These are phyloP conservation scores for Tenthredo mesomela DNA, from an alignment of 2,888 invertebrate genomes.

Conservation along the genomic window DNA sequence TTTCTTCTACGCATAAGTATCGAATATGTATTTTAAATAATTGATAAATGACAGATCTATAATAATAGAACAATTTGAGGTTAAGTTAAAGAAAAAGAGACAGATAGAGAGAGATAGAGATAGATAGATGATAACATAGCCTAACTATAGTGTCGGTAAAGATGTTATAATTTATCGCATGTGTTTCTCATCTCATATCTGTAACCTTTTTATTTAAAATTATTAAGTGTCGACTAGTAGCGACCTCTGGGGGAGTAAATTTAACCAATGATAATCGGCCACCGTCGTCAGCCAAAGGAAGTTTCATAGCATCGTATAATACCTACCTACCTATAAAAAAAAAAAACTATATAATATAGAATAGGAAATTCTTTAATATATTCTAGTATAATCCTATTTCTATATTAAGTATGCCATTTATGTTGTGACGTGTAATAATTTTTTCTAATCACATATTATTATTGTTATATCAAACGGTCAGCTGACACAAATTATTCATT, in stretches of 20 bases:
- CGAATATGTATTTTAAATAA: neutral
- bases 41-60: neutral
- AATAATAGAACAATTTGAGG: neutral
- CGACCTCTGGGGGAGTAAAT: slow-evolving; percentile 7
- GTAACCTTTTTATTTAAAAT: neutral
- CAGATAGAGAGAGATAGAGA: neutral
- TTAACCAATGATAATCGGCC: slow-evolving; percentile 50
- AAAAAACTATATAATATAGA: too few relatives aligned
- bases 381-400: slow-evolving; percentile 10
- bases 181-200: neutral
- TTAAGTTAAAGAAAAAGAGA: too few relatives aligned
- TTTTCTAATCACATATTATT: slow-evolving; percentile 66
- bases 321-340: too few relatives aligned
- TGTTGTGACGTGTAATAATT: slow-evolving; percentile 76
- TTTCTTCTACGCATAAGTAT: neutral
- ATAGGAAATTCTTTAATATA: slow-evolving; percentile 35
- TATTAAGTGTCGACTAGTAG: neutral
- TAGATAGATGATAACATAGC: neutral
- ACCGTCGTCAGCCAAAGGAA: slow-evolving; percentile 23
- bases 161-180: neutral
- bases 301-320: too few relatives aligned
- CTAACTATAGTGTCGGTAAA: neutral
- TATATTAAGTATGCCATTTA: slow-evolving; percentile 64
- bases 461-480: slow-evolving; percentile 59
- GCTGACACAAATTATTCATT: slow-evolving; percentile 57